Evolutionary conservation across 1,140 invertebrate genomes (phyloP).

Genomic region (Bombus balteatus): DNA sequence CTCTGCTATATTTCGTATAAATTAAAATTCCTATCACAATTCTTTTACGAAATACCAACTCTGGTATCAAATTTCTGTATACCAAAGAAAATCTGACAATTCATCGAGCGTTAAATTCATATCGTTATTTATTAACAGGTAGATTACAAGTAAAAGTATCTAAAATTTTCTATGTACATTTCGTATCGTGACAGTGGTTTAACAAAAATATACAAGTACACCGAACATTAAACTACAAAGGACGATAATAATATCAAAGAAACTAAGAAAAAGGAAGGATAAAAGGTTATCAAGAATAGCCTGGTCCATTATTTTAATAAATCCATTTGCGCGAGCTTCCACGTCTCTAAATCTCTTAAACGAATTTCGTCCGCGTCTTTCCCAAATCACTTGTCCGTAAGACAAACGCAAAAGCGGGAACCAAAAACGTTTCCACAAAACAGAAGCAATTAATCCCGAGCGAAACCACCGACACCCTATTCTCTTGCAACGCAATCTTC

Average conservation of each 20-base stretch:
- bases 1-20: background rate
- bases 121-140: background rate
- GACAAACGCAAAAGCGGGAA: background rate
- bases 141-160: background rate
- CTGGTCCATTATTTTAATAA: no score
- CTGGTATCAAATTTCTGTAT: background rate
- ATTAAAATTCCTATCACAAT: background rate
- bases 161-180: background rate
- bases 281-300: no score
- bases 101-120: background rate
- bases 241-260: background rate
- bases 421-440: background rate
- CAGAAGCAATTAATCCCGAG: background rate
- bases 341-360: no score
- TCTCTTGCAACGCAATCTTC: background rate
- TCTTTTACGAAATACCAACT: background rate
- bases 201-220: background rate
- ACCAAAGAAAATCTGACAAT: background rate
- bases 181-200: background rate
- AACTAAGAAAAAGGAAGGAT: background rate
- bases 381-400: no score
- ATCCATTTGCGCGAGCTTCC: background rate
- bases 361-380: background rate
- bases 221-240: background rate
- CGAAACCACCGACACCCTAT: background rate